A percentile compares a stretch with the other conserved stretches of the same genome.
Conservation (phyloP, 1,140 invertebrate genomes). For the Drosophila virilis region DNA sequence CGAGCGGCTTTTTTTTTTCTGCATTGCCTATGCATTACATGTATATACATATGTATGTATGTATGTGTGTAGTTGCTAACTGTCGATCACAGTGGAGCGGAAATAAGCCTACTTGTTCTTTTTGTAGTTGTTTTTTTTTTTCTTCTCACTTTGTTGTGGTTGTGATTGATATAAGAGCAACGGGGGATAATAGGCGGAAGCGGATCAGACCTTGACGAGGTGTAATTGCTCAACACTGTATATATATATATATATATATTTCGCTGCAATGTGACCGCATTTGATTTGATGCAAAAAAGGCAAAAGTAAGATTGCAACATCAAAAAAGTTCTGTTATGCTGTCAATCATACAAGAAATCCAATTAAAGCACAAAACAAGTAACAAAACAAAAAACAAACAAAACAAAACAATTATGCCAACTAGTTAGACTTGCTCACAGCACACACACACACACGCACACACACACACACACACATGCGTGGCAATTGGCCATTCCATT, state of each 20-base stretch:
- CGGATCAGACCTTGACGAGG: conserved; percentile 20
- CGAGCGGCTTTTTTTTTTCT: conserved; percentile 26
- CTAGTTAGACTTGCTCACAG: conserved; percentile 41
- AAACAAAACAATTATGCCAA: conserved; percentile 37
- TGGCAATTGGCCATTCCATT: conserved; percentile 34
- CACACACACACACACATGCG: conserved; percentile 23
- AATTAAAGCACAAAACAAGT: conserved; percentile 33
- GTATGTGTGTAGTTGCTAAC: too few species aligned
- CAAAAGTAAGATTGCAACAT: conserved; percentile 26
- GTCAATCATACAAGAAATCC: conserved; percentile 21
- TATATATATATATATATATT: not conserved
- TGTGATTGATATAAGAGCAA: conserved; percentile 20
- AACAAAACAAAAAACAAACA: conserved; percentile 16
- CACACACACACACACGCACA: conserved; percentile 10
- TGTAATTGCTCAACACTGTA: conserved; percentile 21
- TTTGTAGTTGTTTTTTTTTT: too few species aligned
- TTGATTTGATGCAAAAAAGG: conserved; percentile 6
- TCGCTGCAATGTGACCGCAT: conserved; percentile 9
- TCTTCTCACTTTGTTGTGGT: conserved; percentile 15
- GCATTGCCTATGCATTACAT: conserved; percentile 41
- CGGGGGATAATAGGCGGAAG: conserved; percentile 31
- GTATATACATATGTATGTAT: not conserved
- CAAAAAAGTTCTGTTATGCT: conserved; percentile 25
- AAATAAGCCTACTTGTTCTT: conserved; percentile 24
- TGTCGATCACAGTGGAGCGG: conserved; percentile 20